Evolutionary conservation across 2,113 vertebrate genomes (phyloP).

Genomic region (Sitta europaea): DNA sequence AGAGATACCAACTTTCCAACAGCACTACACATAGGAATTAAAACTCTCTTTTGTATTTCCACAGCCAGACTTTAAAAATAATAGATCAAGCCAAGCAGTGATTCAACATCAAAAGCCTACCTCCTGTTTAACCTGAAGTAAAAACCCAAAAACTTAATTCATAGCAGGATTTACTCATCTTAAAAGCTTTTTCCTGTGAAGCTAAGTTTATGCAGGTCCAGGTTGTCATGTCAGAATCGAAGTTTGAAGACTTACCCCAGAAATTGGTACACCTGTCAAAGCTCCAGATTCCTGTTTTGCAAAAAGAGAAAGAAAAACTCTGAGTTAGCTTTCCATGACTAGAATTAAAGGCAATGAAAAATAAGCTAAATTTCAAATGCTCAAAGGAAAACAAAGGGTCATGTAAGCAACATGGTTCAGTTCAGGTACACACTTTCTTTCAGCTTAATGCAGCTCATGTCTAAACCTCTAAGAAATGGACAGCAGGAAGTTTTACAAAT

Average conservation of each 20-base stretch:
- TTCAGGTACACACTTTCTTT: neutral
- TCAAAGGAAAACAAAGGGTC: neutral
- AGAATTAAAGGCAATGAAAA: neutral
- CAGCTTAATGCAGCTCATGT: neutral
- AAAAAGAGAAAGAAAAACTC: slow-evolving; percentile 21
- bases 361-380: neutral
- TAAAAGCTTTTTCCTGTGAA: neutral
- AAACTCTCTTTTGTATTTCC: neutral
- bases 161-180: neutral
- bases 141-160: neutral
- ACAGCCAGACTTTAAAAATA: neutral
- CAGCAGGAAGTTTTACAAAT: neutral
- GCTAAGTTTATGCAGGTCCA: neutral
- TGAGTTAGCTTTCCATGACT: neutral
- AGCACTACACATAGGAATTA: neutral
- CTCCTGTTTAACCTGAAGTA: neutral
- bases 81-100: neutral
- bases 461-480: neutral
- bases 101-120: neutral
- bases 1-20: neutral
- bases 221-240: neutral
- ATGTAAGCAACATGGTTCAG: neutral
- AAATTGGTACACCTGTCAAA: slow-evolving; percentile 90
- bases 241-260: slow-evolving; percentile 83
- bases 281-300: slow-evolving; percentile 82